Conservation (phyloP, 2,113 vertebrate species). For the Heliornis fulica region DNA sequence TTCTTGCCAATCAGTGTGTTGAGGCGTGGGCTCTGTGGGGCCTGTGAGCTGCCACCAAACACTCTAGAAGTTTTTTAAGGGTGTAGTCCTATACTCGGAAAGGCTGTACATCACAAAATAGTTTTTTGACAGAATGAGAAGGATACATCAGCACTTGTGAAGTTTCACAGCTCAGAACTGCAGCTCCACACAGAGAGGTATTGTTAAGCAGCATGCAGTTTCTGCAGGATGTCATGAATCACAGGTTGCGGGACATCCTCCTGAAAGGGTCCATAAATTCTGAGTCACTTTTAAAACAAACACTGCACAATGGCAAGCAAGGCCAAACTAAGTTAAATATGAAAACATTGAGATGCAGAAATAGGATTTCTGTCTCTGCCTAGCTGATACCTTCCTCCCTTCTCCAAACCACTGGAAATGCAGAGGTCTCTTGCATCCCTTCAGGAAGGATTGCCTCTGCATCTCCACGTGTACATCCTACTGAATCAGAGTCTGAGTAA, state of each 20-base stretch:
- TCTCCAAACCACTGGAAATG: neutral
- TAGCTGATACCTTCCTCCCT: neutral
- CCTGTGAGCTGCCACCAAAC: neutral
- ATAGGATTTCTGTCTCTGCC: neutral
- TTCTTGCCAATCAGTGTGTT: neutral
- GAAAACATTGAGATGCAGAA: neutral
- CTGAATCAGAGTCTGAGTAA: neutral
- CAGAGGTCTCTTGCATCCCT: neutral
- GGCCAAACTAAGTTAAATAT: neutral
- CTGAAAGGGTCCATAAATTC: slow-evolving; percentile 30
- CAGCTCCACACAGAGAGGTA: neutral
- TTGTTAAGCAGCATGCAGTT: neutral
- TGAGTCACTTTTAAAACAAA: slow-evolving; percentile 50
- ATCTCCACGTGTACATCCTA: neutral
- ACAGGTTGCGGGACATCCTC: slow-evolving; percentile 1
- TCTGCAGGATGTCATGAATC: slow-evolving; percentile 52
- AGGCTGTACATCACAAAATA: neutral
- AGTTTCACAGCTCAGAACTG: neutral
- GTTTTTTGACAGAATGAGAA: neutral
- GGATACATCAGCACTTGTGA: neutral
- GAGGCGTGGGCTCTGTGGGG: neutral
- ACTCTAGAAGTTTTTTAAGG: neutral
- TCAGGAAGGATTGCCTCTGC: neutral
- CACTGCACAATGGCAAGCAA: neutral
- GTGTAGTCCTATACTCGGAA: neutral